Evolutionary conservation across 2,888 invertebrate genomes (phyloP).

Genomic region (Automeris io): DNA sequence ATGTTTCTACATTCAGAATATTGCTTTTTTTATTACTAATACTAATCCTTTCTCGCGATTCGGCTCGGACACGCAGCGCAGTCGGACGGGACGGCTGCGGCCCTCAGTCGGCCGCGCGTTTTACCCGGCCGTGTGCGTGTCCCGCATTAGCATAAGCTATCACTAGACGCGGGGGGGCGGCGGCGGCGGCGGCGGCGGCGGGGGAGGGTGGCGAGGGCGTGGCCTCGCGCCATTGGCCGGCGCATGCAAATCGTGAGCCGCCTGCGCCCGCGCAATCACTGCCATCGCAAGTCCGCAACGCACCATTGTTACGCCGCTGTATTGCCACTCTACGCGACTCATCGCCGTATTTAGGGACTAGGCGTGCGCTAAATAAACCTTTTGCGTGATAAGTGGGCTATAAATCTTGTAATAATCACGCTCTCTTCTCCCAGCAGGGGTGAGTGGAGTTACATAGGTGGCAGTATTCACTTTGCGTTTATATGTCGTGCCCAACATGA

Average conservation of each 20-base stretch:
- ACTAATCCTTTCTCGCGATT: no score
- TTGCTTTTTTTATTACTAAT: no score
- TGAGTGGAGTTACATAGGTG: neutral
- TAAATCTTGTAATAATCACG: no score
- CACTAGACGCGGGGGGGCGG: conserved; percentile 2
- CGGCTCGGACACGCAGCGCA: neutral
- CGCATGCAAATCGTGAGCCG: conserved; percentile 63
- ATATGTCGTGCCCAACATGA: no score
- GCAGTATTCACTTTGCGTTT: neutral
- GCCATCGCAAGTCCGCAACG: conserved; percentile 31
- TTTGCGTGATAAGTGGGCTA: no score
- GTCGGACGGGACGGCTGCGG: neutral
- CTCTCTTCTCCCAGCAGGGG: no score
- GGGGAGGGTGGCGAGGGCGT: conserved; percentile 24
- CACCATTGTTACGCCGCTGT: conserved; percentile 56
- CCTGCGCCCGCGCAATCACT: conserved; percentile 54
- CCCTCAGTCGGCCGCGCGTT: neutral
- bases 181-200: neutral
- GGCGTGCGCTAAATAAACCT: no score
- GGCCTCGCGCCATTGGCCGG: conserved; percentile 43
- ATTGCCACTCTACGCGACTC: conserved; percentile 40
- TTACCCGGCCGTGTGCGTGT: neutral
- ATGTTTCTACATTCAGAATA: no score
- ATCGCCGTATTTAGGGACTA: conserved; percentile 9
- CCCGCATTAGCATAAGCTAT: conserved; percentile 24